phyloP scores from a whole-genome alignment of 92 coral and sea anemone species.

The Virgularia gustaviana region DNA sequence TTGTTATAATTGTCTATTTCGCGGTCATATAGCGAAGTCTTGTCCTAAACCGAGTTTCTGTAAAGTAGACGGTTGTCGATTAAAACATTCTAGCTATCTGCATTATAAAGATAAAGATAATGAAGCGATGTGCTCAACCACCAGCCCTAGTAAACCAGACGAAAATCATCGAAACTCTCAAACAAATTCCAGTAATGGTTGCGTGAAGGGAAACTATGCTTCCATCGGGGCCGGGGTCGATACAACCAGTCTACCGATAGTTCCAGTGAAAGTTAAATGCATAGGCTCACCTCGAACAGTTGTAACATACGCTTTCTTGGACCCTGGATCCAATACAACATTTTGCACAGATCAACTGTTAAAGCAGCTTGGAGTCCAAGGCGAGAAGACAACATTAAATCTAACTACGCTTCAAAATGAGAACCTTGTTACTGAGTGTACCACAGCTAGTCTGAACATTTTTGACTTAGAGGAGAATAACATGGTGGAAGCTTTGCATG shows the following conservation, averaged over 20 bases:
- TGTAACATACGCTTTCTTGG: constrained; percentile 38
- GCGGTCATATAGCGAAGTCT: constrained; percentile 40
- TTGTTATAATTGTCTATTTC: constrained; percentile 50
- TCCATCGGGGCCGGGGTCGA: neutral
- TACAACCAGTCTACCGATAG: constrained; percentile 19
- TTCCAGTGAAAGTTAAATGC: constrained; percentile 30
- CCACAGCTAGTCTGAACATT: constrained; percentile 6
- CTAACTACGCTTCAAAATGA: constrained; percentile 42
- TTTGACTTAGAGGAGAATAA: constrained; percentile 21
- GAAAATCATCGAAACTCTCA: neutral
- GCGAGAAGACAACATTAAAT: constrained; percentile 20
- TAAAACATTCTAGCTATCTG: constrained; percentile 53
- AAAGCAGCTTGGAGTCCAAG: constrained; percentile 13
- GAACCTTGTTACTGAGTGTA: neutral
- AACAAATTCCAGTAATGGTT: neutral
- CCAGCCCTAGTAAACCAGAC: neutral
- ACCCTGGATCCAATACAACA: constrained; percentile 34
- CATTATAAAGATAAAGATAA: neutral
- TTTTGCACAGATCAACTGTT: constrained; percentile 47
- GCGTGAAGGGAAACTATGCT: neutral
- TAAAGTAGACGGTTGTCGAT: constrained; percentile 48
- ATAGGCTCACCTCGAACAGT: neutral
- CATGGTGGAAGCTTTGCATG: constrained; percentile 1
- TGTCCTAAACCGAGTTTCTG: constrained; percentile 55
- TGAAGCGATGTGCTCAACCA: neutral